phyloP scores from a whole-genome alignment of 2,113 vertebrate species.

The Apteryx owenii region DNA sequence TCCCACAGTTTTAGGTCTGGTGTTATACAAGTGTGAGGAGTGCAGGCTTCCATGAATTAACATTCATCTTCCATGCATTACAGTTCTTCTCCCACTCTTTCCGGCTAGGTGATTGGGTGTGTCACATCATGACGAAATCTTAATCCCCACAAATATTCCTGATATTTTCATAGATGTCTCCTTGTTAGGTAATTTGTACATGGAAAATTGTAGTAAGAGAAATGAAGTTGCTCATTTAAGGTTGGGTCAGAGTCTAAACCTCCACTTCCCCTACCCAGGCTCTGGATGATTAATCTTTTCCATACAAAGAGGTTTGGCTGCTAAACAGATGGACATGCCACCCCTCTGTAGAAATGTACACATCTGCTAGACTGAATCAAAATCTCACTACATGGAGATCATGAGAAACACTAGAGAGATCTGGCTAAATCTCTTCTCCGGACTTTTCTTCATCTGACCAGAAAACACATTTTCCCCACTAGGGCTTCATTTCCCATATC shows the following conservation, averaged over 20 bases:
- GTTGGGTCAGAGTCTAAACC: too few species aligned
- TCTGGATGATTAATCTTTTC: background rate
- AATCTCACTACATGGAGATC: background rate
- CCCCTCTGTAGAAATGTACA: background rate
- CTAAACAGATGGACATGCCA: background rate
- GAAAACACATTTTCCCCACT: too few species aligned
- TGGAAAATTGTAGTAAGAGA: background rate
- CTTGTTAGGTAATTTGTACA: background rate
- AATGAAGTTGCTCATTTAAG: background rate
- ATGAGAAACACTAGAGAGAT: background rate
- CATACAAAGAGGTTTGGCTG: background rate
- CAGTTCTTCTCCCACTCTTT: background rate
- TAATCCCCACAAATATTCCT: background rate
- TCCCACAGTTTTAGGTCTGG: too few species aligned
- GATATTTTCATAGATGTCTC: background rate
- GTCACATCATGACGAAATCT: background rate
- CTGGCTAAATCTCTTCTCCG: background rate
- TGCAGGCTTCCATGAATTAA: background rate
- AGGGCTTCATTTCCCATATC: background rate
- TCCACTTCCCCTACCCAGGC: too few species aligned
- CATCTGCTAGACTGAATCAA: background rate
- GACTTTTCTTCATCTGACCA: background rate
- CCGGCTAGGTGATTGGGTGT: background rate
- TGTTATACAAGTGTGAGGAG: background rate
- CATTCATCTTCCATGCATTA: background rate